phyloP scores from a whole-genome alignment of 2,113 vertebrate genomes.

The Ctenodactylus gundi region DNA sequence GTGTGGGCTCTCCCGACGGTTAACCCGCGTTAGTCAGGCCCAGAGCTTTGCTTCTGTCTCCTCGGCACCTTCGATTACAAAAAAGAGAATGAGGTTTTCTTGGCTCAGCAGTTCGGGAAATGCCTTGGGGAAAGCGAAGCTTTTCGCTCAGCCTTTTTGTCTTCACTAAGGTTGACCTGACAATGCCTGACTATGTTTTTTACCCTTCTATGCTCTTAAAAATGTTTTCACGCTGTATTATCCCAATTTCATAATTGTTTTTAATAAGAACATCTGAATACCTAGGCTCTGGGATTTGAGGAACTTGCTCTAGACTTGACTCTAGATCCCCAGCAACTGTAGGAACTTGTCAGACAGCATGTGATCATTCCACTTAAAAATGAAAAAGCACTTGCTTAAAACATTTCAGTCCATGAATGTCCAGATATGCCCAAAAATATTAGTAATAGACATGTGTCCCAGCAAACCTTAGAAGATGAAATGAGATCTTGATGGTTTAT shows the following conservation, averaged over 20 bases:
- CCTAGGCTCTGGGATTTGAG: not conserved
- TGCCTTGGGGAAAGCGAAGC: not conserved
- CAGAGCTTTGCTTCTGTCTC: not conserved
- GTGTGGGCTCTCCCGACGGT: not conserved
- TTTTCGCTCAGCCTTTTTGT: not conserved
- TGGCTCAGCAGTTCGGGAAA: not conserved
- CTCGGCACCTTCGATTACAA: not conserved
- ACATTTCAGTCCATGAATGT: not conserved
- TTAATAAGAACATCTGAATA: not conserved
- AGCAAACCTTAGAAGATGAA: not conserved
- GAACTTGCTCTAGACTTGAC: too few relatives aligned
- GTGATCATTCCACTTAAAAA: not conserved
- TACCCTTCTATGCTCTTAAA: not conserved
- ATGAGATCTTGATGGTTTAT: not conserved
- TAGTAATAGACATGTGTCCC: not conserved
- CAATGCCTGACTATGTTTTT: not conserved
- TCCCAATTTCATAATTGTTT: slow-evolving; percentile 17
- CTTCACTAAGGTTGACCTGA: not conserved
- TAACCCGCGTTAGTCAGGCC: not conserved
- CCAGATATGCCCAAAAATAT: not conserved
- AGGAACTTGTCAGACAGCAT: not conserved
- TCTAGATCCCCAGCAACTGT: not conserved
- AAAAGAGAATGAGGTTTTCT: not conserved
- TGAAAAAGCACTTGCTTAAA: slow-evolving; percentile 4
- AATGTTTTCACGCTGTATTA: not conserved